A percentile compares a stretch with the other conserved stretches of the same genome.
Conservation (phyloP, 2,888 invertebrate species). For the Onchidella celtica region DNA sequence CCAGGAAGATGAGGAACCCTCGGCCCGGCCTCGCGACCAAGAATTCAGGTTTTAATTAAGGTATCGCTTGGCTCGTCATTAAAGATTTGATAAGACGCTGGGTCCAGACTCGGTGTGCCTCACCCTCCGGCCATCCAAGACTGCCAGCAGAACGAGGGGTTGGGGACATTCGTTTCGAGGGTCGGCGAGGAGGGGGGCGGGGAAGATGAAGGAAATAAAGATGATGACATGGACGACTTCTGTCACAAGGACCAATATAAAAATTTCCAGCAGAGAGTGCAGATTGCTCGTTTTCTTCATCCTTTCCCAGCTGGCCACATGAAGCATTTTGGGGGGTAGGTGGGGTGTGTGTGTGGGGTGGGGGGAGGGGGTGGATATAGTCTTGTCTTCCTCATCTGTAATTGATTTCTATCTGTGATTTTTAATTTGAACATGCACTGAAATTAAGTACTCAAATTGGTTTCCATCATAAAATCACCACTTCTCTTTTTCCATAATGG, state of each 20-base stretch:
- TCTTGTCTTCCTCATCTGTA: no score
- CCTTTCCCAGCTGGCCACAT: no score
- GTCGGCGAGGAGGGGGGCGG: neutral
- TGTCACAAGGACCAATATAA: neutral
- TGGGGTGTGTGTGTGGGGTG: no score
- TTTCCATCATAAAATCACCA: no score
- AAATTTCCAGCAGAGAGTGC: neutral
- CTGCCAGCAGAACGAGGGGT: no score
- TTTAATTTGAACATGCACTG: no score
- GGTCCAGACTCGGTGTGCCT: neutral
- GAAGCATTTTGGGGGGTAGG: no score
- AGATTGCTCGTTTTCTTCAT: no score
- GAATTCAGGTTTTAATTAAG: conserved; percentile 32
- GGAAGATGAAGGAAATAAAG: neutral
- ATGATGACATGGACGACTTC: neutral
- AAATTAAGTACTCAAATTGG: no score
- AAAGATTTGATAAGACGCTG: conserved; percentile 25
- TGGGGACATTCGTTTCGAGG: neutral
- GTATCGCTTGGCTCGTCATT: conserved; percentile 35
- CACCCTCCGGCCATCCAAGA: conserved; percentile 21
- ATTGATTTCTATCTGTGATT: no score
- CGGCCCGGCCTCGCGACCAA: neutral
- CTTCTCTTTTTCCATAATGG: no score
- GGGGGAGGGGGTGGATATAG: no score
- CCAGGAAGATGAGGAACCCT: neutral